A percentile compares a stretch with the other conserved stretches of the same genome.
phyloP scores from a whole-genome alignment of 2,888 invertebrate species.

The Meliscaeva auricollis region DNA sequence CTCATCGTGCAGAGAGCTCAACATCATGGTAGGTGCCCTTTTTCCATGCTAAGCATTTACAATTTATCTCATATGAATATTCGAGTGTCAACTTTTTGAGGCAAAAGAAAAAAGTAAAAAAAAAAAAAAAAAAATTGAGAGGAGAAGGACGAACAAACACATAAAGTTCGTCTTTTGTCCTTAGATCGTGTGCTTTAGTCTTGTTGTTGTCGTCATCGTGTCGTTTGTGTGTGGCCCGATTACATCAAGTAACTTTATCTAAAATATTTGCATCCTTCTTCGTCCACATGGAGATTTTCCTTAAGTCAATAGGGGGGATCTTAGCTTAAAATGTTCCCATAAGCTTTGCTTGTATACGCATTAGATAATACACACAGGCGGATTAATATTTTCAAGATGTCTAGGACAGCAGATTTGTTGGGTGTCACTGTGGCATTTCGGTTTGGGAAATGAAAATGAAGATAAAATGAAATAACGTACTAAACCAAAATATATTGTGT shows the following conservation, averaged over 20 bases:
- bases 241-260: constrained; percentile 63
- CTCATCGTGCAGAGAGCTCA: constrained; percentile 6
- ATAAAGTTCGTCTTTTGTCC: constrained; percentile 53
- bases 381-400: background rate
- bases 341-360: constrained; percentile 3
- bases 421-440: too few species aligned
- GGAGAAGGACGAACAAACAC: constrained; percentile 44
- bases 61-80: constrained; percentile 56
- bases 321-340: constrained; percentile 55
- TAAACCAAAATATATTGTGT: too few species aligned
- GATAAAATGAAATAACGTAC: too few species aligned
- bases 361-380: background rate
- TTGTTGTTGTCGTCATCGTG: background rate
- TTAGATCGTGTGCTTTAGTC: background rate
- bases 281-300: constrained; percentile 29
- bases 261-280: constrained; percentile 40
- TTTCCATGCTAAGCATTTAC: constrained; percentile 20
- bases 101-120: background rate
- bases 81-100: constrained; percentile 62
- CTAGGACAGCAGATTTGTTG: background rate
- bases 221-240: constrained; percentile 35
- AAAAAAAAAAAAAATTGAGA: constrained; percentile 11
- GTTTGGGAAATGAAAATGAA: too few species aligned
- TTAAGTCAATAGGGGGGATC: constrained; percentile 42
- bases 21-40: background rate